Percentiles rank a stretch among this genome's conserved stretches.
These are phyloP conservation scores for Homalodisca vitripennis DNA, from an alignment of 1,140 invertebrate species.

Conservation along the genomic window DNA sequence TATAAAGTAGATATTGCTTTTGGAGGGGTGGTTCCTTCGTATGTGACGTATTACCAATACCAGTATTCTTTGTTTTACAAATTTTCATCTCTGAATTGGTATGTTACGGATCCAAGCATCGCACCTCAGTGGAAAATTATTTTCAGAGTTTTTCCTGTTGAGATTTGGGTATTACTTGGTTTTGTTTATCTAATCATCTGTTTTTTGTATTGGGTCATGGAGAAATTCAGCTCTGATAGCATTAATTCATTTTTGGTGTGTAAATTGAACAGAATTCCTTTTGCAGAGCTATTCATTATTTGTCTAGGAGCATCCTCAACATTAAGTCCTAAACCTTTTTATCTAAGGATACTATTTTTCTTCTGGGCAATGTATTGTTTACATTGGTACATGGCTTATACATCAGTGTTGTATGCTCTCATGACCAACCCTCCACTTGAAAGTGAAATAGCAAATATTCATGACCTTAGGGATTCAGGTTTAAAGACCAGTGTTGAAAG, in stretches of 20 bases:
- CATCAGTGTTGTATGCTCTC: neutral
- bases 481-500: neutral
- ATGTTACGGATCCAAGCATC: neutral
- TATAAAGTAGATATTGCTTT: neutral
- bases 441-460: neutral
- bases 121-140: neutral
- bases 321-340: neutral
- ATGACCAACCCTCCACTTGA: constrained; percentile 1
- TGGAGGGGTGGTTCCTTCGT: neutral
- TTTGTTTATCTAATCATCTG: neutral
- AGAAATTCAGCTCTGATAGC: neutral
- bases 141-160: neutral
- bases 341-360: neutral
- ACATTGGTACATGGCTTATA: neutral
- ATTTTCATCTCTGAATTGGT: constrained; percentile 9
- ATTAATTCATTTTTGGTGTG: neutral
- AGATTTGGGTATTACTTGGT: neutral
- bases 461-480: neutral
- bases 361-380: neutral
- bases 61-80: neutral
- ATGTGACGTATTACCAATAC: neutral
- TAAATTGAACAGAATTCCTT: neutral
- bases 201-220: neutral
- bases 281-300: neutral
- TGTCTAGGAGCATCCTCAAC: neutral